Evolutionary conservation across 2,113 vertebrate species (phyloP).

Genomic region (Candoia aspera): DNA sequence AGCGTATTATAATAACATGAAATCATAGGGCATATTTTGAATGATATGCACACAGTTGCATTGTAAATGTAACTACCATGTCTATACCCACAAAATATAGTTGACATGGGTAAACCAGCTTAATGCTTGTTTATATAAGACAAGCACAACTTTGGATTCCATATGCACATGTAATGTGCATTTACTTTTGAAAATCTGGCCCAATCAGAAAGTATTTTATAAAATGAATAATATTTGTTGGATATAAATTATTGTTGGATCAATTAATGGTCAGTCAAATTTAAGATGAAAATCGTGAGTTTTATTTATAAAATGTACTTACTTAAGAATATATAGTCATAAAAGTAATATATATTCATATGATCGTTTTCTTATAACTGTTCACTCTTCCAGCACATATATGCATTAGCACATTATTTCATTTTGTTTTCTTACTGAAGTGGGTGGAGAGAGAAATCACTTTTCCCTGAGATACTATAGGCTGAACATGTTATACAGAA

Average conservation of each 20-base stretch:
- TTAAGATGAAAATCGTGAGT: neutral
- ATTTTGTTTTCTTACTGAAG: neutral
- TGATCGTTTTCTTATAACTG: neutral
- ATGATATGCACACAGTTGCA: neutral
- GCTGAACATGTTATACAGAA: neutral
- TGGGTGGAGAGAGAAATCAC: neutral
- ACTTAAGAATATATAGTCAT: neutral
- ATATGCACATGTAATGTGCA: neutral
- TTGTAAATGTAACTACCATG: constrained; percentile 16
- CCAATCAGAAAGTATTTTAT: neutral
- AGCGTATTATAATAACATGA: no score
- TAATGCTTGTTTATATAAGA: no score
- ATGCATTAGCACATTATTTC: neutral
- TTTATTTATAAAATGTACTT: neutral
- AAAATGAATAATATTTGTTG: neutral
- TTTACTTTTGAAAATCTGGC: neutral
- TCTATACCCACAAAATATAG: neutral
- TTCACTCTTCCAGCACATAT: neutral
- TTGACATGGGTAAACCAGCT: neutral
- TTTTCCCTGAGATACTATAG: neutral
- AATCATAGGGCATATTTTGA: no score
- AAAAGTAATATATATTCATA: neutral
- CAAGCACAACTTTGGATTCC: neutral
- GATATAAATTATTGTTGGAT: neutral
- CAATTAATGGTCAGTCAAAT: neutral